Conservation (phyloP, 2,113 vertebrate genomes). For the Raja brachyura region DNA sequence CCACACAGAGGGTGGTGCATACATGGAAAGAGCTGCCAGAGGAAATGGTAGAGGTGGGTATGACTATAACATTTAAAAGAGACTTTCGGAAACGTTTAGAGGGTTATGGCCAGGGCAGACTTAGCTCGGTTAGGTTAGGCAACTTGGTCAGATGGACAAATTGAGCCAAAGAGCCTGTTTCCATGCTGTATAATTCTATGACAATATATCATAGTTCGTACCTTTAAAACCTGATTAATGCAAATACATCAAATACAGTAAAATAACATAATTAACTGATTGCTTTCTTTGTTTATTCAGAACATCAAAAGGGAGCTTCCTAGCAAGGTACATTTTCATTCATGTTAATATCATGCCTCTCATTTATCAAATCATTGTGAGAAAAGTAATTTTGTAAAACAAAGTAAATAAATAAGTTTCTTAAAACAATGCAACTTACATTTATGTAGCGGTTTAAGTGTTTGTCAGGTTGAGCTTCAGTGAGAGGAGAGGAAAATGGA, state of each 20-base stretch:
- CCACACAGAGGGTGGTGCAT: no score
- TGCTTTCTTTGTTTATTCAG: background rate
- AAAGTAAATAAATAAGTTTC: background rate
- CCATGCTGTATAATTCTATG: no score
- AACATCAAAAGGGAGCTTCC: rapidly evolving
- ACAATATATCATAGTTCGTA: background rate
- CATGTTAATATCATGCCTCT: background rate
- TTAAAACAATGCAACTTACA: background rate
- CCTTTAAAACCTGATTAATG: background rate
- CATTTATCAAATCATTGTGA: background rate
- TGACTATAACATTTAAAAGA: no score
- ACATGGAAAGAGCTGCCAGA: no score
- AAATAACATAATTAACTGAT: background rate
- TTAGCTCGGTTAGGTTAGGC: no score
- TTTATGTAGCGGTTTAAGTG: no score
- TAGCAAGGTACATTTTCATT: background rate
- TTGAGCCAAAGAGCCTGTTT: no score
- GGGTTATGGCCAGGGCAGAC: no score
- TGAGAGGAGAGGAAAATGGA: background rate
- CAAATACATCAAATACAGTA: background rate
- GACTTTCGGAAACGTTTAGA: no score
- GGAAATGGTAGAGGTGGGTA: no score
- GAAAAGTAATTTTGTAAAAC: background rate
- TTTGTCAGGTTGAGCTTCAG: background rate
- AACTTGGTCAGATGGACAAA: no score